Conservation (phyloP, 2,888 invertebrate genomes). For the Pinctada fucata region DNA sequence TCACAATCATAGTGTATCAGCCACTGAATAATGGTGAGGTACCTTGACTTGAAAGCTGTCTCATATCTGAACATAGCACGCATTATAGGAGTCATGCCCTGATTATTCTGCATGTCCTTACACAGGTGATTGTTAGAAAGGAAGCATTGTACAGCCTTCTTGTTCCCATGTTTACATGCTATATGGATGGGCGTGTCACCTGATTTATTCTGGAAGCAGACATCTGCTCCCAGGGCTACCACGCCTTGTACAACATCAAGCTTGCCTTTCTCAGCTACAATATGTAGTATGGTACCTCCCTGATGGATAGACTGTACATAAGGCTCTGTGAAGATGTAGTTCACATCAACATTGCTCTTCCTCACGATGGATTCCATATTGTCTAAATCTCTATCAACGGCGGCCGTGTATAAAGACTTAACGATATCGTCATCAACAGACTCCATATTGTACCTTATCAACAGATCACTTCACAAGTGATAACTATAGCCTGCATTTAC, state of each 20-base stretch:
- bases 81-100: constrained; percentile 65
- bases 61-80: constrained; percentile 61
- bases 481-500: no score
- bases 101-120: constrained; percentile 59
- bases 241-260: constrained; percentile 51
- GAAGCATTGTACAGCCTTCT: constrained; percentile 55
- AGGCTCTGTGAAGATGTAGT: constrained; percentile 54
- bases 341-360: constrained; percentile 48
- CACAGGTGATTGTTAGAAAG: constrained; percentile 49
- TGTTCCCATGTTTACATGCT: constrained; percentile 62
- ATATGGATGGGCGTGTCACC: constrained; percentile 64
- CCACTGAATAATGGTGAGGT: constrained; percentile 55
- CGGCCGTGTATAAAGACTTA: constrained; percentile 52
- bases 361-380: constrained; percentile 45
- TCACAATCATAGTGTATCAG: constrained; percentile 60
- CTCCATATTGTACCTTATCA: not conserved
- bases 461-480: no score
- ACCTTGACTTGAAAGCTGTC: constrained; percentile 55
- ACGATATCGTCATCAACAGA: not conserved
- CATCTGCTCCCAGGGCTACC: constrained; percentile 55
- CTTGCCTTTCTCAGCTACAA: constrained; percentile 52
- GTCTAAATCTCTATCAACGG: constrained; percentile 52
- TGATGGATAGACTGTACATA: constrained; percentile 56
- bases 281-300: constrained; percentile 57
- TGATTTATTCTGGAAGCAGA: constrained; percentile 52